Evolutionary conservation across 1,140 invertebrate genomes (phyloP).

Genomic region (Yoshiicerus persimilis): DNA sequence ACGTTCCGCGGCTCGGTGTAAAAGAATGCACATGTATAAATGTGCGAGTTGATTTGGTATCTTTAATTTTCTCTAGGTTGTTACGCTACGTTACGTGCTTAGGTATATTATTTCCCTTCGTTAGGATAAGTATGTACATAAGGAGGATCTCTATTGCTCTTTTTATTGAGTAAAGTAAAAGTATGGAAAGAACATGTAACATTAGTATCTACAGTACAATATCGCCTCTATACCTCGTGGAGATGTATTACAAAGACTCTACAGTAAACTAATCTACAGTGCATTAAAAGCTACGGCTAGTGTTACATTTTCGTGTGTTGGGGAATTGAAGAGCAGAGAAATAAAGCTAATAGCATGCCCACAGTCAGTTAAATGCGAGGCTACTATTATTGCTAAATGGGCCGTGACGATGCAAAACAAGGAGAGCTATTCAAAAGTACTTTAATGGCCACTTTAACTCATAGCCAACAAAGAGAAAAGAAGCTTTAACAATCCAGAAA

Average conservation of each 20-base stretch:
- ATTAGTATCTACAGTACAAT: background rate
- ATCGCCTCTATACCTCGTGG: no score
- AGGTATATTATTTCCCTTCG: background rate
- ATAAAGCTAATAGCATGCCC: slow-evolving; percentile 10
- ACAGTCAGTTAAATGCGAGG: background rate
- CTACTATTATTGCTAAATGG: slow-evolving; percentile 15
- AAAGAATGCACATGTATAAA: background rate
- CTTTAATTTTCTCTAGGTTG: background rate
- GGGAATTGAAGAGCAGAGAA: background rate
- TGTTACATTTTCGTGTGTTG: background rate
- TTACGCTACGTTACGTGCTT: no score
- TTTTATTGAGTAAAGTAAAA: background rate
- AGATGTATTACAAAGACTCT: no score
- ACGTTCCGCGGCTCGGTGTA: background rate
- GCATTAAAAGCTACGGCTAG: background rate
- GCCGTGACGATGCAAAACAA: slow-evolving; percentile 30
- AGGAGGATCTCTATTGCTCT: background rate
- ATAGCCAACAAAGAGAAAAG: background rate
- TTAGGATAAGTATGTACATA: background rate
- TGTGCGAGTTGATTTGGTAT: background rate
- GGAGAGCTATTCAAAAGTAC: slow-evolving; percentile 8
- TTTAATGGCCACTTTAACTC: slow-evolving; percentile 27
- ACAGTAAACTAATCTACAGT: no score
- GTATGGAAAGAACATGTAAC: background rate
- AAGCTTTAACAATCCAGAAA: background rate